A percentile compares a stretch with the other conserved stretches of the same genome.
phyloP scores from a whole-genome alignment of 2,113 vertebrate species.

The Hippolais icterina region DNA sequence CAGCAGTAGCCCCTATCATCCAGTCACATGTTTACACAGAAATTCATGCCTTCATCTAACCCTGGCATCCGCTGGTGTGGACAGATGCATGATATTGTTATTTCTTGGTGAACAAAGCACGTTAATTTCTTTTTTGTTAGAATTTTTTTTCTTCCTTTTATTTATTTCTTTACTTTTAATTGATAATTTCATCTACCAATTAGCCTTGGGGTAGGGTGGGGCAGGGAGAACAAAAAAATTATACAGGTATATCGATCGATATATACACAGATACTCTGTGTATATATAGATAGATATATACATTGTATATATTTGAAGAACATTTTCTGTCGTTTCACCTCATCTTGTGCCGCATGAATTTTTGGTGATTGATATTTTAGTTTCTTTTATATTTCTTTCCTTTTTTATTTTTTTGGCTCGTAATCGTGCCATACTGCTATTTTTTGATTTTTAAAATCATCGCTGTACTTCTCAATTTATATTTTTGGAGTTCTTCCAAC shows the following conservation, averaged over 20 bases:
- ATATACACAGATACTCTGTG: conserved; percentile 51
- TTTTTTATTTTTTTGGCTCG: conserved; percentile 28
- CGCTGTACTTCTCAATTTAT: conserved; percentile 60
- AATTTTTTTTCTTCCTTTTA: conserved; percentile 51
- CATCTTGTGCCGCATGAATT: conserved; percentile 99
- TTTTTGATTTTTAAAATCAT: conserved; percentile 75
- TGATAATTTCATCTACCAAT: conserved; percentile 78
- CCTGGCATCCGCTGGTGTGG: conserved; percentile 78
- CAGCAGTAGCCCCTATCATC: conserved; percentile 84
- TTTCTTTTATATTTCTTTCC: conserved; percentile 70
- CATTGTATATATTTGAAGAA: conserved; percentile 77
- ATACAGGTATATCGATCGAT: conserved; percentile 79
- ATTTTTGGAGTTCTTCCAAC: conserved; percentile 62
- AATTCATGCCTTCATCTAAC: conserved; percentile 90
- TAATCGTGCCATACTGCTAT: conserved; percentile 76
- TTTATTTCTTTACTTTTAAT: conserved; percentile 69
- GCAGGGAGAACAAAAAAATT: conserved; percentile 70
- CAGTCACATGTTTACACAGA: conserved; percentile 90
- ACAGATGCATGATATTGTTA: conserved; percentile 80
- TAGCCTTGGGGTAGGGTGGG: conserved; percentile 75
- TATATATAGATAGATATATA: conserved; percentile 74
- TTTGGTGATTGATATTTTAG: conserved; percentile 90
- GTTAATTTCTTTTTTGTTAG: conserved; percentile 71
- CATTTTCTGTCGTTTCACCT: conserved; percentile 88
- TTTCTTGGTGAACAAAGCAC: conserved; percentile 71